Conservation (phyloP, 1,140 invertebrate species). For the Megalonaias nervosa region DNA sequence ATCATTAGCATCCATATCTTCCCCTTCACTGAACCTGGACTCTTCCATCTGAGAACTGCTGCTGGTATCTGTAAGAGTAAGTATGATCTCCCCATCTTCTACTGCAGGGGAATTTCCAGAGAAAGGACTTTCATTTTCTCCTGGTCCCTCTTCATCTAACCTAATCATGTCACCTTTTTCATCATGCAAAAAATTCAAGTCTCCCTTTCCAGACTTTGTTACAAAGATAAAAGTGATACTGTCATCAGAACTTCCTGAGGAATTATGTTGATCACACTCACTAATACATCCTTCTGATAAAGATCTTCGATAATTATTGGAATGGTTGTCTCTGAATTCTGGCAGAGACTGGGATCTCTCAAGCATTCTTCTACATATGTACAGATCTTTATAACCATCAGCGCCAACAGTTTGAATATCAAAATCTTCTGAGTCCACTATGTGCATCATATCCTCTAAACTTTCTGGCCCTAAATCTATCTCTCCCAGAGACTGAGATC, state of each 20-base stretch:
- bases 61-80: too few relatives aligned
- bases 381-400: background rate
- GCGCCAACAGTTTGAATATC: background rate
- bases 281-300: slow-evolving; percentile 48
- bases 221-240: slow-evolving; percentile 61
- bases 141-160: background rate
- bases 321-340: slow-evolving; percentile 21
- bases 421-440: slow-evolving; percentile 1
- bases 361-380: slow-evolving; percentile 9
- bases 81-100: too few relatives aligned
- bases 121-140: background rate
- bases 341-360: slow-evolving; percentile 53
- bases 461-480: slow-evolving; percentile 17
- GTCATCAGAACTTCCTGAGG: slow-evolving; percentile 49
- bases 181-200: too few relatives aligned
- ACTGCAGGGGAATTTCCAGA: background rate
- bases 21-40: too few relatives aligned
- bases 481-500: slow-evolving; percentile 43
- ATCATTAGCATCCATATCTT: background rate
- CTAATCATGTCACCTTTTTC: too few relatives aligned
- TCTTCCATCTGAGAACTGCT: too few relatives aligned
- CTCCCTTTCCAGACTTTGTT: background rate
- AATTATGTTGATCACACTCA: slow-evolving; percentile 36
- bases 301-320: slow-evolving; percentile 39
- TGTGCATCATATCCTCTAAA: slow-evolving; percentile 12